A percentile compares a stretch with the other conserved stretches of the same genome.
phyloP scores from a whole-genome alignment of 2,797 vertebrate genomes.

The Notolepis coatsorum region DNA sequence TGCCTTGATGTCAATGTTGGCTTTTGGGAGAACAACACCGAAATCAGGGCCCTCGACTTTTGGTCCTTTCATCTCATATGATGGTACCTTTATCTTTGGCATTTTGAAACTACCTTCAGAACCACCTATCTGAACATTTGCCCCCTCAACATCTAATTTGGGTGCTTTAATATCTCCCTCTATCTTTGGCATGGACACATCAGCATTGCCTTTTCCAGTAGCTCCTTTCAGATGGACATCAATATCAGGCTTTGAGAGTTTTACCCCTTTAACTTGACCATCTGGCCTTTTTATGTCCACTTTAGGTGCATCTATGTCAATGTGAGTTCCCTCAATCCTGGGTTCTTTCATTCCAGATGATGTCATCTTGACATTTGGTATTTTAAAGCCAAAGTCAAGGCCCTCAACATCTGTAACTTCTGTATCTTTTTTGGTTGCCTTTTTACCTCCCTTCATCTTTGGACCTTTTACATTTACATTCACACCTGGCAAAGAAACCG shows the following conservation, averaged over 20 bases:
- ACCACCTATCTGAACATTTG: constrained; percentile 10
- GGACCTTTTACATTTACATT: constrained; percentile 42
- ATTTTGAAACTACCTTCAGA: neutral
- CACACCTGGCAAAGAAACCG: constrained; percentile 35
- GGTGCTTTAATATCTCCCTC: constrained; percentile 4
- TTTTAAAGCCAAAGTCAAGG: constrained; percentile 10
- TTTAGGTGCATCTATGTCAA: constrained; percentile 28
- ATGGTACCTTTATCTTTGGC: too few species aligned
- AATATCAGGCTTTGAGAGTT: neutral
- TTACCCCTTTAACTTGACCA: constrained; percentile 27
- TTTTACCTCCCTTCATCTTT: constrained; percentile 30
- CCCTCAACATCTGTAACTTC: constrained; percentile 3
- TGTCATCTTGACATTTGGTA: constrained; percentile 32
- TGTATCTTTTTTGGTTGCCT: constrained; percentile 24
- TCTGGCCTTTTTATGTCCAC: constrained; percentile 10
- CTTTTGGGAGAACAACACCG: constrained; percentile 1
- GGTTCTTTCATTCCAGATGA: constrained; percentile 30
- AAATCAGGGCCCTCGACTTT: constrained; percentile 1
- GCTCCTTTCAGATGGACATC: constrained; percentile 10
- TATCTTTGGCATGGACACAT: constrained; percentile 5
- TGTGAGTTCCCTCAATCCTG: constrained; percentile 37
- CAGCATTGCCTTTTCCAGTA: constrained; percentile 2
- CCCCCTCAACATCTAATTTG: constrained; percentile 11
- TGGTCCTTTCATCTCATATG: too few species aligned
- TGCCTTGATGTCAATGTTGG: neutral